A percentile compares a stretch with the other conserved stretches of the same genome.
Conservation (phyloP, 2,113 vertebrate genomes). For the Furnarius figulus region DNA sequence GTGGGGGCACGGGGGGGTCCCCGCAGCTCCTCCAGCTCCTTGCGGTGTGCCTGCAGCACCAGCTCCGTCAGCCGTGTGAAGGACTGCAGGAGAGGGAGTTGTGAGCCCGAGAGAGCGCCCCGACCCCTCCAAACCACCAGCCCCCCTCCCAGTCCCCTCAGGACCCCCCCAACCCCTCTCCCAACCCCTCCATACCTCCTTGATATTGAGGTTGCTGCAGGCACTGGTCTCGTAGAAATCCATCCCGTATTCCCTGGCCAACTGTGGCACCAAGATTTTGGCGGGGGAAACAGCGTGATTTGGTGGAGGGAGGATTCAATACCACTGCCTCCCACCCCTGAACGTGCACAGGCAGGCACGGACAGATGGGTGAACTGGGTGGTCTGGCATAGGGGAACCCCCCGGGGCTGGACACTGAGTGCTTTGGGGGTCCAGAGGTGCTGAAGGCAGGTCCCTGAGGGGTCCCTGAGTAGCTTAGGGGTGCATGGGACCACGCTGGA, state of each 20-base stretch:
- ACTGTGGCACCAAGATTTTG: constrained; percentile 72
- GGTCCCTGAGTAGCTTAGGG: not conserved
- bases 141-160: not conserved
- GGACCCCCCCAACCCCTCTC: not conserved
- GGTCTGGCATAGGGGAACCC: not conserved
- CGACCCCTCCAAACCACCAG: too few relatives aligned
- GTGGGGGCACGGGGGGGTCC: constrained; percentile 75
- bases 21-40: constrained; percentile 89
- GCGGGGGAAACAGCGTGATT: not conserved
- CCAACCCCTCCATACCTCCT: constrained; percentile 80
- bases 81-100: constrained; percentile 72
- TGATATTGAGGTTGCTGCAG: constrained; percentile 95
- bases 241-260: constrained; percentile 95
- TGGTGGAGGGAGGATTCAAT: not conserved
- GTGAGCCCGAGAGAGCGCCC: not conserved
- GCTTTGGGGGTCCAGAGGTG: not conserved
- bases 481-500: not conserved
- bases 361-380: not conserved
- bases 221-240: constrained; percentile 99
- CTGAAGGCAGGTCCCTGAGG: not conserved
- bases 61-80: constrained; percentile 93
- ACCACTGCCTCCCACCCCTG: not conserved
- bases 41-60: constrained; percentile 92
- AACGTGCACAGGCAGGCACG: fast-evolving
- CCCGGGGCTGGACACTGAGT: not conserved